Conservation (phyloP, 2,797 vertebrate genomes). For the Alcedo quadribrachys region DNA sequence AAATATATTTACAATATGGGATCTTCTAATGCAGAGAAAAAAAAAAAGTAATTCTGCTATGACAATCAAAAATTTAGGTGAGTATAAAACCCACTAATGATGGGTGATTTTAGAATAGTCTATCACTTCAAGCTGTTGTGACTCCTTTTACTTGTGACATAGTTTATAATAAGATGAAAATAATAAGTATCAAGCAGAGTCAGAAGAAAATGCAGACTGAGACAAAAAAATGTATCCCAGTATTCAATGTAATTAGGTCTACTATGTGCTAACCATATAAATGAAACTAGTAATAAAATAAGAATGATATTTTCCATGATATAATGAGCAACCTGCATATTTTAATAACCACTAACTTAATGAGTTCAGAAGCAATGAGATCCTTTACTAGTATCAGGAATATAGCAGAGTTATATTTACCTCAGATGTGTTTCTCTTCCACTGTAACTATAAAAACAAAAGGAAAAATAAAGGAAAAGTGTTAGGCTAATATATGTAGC, state of each 20-base stretch:
- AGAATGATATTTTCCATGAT: not conserved
- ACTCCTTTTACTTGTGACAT: not conserved
- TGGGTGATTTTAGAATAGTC: not conserved
- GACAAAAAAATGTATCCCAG: not conserved
- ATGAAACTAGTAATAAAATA: conserved; percentile 20
- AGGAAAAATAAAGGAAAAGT: not conserved
- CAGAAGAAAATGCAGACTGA: not conserved
- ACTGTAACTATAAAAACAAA: not conserved
- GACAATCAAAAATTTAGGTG: not conserved
- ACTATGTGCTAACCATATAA: not conserved
- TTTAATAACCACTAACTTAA: conserved; percentile 39
- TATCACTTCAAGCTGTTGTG: not conserved
- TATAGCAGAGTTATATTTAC: conserved; percentile 1
- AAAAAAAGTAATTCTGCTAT: not conserved
- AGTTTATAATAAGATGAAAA: conserved; percentile 24
- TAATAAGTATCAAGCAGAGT: conserved; percentile 26
- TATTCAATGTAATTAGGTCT: conserved; percentile 9
- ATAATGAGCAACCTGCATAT: conserved; percentile 6
- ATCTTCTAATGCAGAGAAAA: conserved; percentile 7
- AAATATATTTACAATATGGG: not conserved
- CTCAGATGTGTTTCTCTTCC: not conserved
- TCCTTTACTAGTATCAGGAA: not conserved
- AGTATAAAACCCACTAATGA: not conserved
- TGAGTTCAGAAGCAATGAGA: conserved; percentile 24
- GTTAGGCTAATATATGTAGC: not conserved